Conservation (phyloP, 2,113 vertebrate species). For the Lamprologus ornatipinnis region DNA sequence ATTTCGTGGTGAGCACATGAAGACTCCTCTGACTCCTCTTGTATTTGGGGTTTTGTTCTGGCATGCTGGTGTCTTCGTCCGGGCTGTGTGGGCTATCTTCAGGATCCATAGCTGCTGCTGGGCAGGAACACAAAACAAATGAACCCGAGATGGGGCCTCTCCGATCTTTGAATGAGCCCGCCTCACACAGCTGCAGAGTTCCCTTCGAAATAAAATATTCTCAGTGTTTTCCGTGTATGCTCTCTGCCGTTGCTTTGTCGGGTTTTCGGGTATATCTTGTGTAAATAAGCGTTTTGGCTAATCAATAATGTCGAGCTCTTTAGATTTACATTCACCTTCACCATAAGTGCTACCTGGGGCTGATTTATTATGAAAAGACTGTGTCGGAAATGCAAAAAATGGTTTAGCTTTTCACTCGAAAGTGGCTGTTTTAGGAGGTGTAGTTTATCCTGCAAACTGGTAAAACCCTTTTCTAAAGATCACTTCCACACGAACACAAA, state of each 20-base stretch:
- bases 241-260: neutral
- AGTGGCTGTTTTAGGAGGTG: too few relatives aligned
- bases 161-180: neutral
- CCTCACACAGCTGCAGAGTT: neutral
- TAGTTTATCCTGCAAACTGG: neutral
- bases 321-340: neutral
- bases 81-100: neutral
- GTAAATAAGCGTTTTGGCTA: neutral
- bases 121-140: neutral
- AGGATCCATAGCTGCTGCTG: conserved; percentile 27
- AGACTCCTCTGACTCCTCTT: conserved; percentile 76
- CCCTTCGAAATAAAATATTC: neutral
- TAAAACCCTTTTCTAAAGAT: neutral
- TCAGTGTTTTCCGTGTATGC: neutral
- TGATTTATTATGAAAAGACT: neutral
- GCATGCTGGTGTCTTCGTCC: neutral
- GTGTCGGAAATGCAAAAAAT: neutral
- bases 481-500: neutral
- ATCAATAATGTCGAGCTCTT: too few relatives aligned
- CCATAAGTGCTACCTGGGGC: accelerated
- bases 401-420: neutral
- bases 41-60: neutral
- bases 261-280: neutral
- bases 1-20: conserved; percentile 80
- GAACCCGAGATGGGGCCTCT: neutral